Evolutionary conservation across 2,797 vertebrate species (phyloP).

Genomic region (Fistularia commersonii): DNA sequence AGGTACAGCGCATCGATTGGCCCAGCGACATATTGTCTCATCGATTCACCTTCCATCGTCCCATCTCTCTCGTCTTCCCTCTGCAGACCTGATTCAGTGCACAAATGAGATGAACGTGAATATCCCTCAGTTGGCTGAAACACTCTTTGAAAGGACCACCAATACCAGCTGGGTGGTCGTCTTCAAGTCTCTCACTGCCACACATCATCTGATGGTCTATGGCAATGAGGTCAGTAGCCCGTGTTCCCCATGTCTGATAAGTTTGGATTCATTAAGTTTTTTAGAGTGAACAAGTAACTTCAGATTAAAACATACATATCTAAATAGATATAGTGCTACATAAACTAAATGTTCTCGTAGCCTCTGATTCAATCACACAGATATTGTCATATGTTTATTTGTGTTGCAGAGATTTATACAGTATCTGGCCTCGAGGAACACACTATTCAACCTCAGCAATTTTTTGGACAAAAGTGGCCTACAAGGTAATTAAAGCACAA

Average conservation of each 20-base stretch:
- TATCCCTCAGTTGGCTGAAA: slow-evolving; percentile 95
- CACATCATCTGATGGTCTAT: slow-evolving; percentile 94
- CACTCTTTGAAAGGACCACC: slow-evolving; percentile 89
- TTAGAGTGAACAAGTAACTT: too few species aligned
- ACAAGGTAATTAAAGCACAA: too few species aligned
- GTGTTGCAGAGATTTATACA: slow-evolving; percentile 89
- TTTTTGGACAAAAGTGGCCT: slow-evolving; percentile 97
- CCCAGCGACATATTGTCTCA: too few species aligned
- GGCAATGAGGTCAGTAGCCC: slow-evolving; percentile 86
- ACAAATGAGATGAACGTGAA: slow-evolving; percentile 97
- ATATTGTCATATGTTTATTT: too few species aligned
- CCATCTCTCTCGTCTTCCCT: slow-evolving; percentile 1
- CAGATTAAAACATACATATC: too few species aligned
- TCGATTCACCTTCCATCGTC: background rate
- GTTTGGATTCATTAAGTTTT: background rate
- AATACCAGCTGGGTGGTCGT: slow-evolving; percentile 98
- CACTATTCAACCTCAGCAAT: slow-evolving; percentile 95
- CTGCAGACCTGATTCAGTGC: slow-evolving; percentile 90
- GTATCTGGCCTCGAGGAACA: slow-evolving; percentile 96
- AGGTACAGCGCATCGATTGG: background rate
- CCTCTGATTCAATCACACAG: too few species aligned
- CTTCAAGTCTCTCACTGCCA: slow-evolving; percentile 92
- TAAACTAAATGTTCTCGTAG: too few species aligned
- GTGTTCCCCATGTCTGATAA: background rate
- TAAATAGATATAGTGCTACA: too few species aligned